Base-by-base conservation (phyloP, 1,140 invertebrate genomes). In the Temnothorax nylanderi region DNA sequence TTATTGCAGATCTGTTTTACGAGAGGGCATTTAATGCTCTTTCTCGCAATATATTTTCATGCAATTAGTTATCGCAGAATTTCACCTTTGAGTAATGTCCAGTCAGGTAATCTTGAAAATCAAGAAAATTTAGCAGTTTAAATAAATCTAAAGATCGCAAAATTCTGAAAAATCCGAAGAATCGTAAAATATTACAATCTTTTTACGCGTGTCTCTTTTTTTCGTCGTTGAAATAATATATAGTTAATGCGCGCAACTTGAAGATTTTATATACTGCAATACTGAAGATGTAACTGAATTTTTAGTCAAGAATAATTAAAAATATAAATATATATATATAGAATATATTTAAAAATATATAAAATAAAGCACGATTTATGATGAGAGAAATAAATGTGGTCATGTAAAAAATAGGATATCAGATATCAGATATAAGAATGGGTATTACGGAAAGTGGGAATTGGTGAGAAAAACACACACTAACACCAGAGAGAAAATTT, bases 1-100 rank as follows among this genome's bases (percentile, higher is more conserved):
- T 69, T 54, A 51, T 80, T 47, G 37, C 41, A 67, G 76, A 80
- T 80, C 62, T 26, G 32, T 51, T 67, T 75, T 11, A 34, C 21
- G 62, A 80, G n/a, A 32, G 2, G 41, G 32, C 26, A 51, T 34
- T 72, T 37, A 44, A 47, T 47, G n/a, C 2, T 47, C 13, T 18
- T 41, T 32, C 74, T 32, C 10, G n/a, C 34, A 75, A 41, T 56
- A 21, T 21, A 7, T 58, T 75, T 34, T 58, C 71, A 16, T 21
- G n/a, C 0, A 37, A 54, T 56, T 37, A 75, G n/a, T 56, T 58
- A 75, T 75, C 32, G 51, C n/a, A 75, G n/a, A 75, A 41, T 75
- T 41, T 75, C 37, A 75, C 37, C 44, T 26, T 75, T 58, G 37
- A 44, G 58, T 41, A 58, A 58, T 58, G 54, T 13, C n/a, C 18